These are phyloP conservation scores for Perizoma affinitatum DNA, from an alignment of 2,888 invertebrate genomes.

Conservation along the genomic window DNA sequence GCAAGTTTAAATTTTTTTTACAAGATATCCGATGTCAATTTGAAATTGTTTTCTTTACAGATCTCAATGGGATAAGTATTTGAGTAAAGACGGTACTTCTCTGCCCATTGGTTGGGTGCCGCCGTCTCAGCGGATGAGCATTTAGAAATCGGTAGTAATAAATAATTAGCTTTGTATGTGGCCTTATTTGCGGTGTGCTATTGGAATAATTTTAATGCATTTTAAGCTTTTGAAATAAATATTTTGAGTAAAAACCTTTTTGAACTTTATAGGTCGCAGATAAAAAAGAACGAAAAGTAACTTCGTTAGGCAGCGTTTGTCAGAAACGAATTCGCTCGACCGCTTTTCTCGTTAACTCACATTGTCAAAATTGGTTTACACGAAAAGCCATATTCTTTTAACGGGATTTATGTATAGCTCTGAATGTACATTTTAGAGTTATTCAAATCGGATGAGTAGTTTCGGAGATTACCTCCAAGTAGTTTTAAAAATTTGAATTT, in stretches of 20 bases:
- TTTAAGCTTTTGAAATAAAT: slow-evolving; percentile 29
- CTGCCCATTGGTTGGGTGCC: slow-evolving; percentile 90
- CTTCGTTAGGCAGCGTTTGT: no score
- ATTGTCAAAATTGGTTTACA: no score
- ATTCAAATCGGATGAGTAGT: no score
- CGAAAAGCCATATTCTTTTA: no score
- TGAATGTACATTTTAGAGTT: no score
- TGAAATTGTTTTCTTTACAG: slow-evolving; percentile 65
- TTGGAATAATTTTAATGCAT: slow-evolving; percentile 14
- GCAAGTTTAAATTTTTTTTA: no score
- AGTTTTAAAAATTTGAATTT: no score
- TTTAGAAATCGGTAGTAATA: neutral
- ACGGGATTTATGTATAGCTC: no score
- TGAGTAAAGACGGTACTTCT: slow-evolving; percentile 79
- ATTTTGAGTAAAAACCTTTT: slow-evolving; percentile 16
- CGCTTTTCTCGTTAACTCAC: no score
- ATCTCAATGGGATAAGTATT: slow-evolving; percentile 74
- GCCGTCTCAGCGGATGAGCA: slow-evolving; percentile 52
- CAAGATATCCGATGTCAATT: neutral
- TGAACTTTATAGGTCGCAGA: neutral
- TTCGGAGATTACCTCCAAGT: no score
- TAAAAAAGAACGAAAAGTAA: no score
- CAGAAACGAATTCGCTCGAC: no score
- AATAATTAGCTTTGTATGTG: slow-evolving; percentile 27
- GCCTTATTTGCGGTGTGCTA: slow-evolving; percentile 29